Conservation (phyloP, 1,140 invertebrate genomes). For the Anoplophora glabripennis region DNA sequence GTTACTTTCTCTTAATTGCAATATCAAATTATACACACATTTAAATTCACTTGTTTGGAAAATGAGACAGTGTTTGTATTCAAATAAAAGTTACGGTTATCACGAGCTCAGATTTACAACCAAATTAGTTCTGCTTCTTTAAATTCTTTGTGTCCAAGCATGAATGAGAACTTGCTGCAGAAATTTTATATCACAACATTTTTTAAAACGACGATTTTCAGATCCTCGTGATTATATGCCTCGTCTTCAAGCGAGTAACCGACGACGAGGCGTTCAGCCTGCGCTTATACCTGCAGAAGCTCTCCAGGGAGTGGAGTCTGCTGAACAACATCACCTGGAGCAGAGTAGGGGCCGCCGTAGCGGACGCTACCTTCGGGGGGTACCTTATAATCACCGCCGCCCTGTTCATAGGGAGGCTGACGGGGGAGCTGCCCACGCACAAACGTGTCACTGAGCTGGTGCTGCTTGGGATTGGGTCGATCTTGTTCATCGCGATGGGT, state of each 20-base stretch:
- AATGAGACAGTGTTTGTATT: no score
- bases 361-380: slow-evolving; percentile 64
- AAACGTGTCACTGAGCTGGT: slow-evolving; percentile 65
- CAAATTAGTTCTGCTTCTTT: no score
- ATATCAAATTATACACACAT: no score
- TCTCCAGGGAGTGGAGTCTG: slow-evolving; percentile 71
- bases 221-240: slow-evolving; percentile 64
- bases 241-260: slow-evolving; percentile 66
- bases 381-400: slow-evolving; percentile 69
- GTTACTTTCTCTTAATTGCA: no score
- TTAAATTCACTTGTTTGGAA: no score
- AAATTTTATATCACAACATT: no score
- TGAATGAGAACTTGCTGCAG: no score
- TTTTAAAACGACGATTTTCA: slow-evolving; percentile 42
- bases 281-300: slow-evolving; percentile 64
- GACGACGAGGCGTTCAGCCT: slow-evolving; percentile 67
- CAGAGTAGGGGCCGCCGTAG: slow-evolving; percentile 57
- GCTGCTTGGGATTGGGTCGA: slow-evolving; percentile 62
- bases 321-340: slow-evolving; percentile 70
- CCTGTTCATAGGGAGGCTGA: slow-evolving; percentile 61
- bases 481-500: slow-evolving; percentile 67
- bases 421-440: slow-evolving; percentile 62
- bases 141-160: no score
- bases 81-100: no score
- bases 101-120: no score